These are phyloP conservation scores for Leiothrix lutea DNA, from an alignment of 2,113 vertebrate species.

Conservation along the genomic window DNA sequence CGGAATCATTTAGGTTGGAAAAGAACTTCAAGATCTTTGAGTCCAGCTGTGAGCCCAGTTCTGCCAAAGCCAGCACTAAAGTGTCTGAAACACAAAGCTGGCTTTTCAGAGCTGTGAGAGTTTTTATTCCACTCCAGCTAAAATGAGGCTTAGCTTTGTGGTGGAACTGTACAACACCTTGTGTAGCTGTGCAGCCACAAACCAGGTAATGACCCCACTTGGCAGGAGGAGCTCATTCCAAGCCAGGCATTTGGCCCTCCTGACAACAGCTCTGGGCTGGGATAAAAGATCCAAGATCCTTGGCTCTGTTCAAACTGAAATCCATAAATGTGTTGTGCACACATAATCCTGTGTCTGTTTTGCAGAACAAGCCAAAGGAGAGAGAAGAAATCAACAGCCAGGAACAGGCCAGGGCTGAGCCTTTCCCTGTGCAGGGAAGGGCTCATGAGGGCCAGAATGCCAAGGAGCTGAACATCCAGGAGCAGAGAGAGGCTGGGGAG, in stretches of 20 bases:
- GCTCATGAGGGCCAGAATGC: neutral
- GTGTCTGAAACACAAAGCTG: neutral
- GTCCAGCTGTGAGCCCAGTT: neutral
- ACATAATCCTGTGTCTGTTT: neutral
- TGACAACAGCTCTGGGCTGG: neutral
- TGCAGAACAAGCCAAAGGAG: neutral
- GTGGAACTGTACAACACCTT: neutral
- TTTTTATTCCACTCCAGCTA: neutral
- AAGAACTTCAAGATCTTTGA: neutral
- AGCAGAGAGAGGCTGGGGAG: slow-evolving; percentile 59
- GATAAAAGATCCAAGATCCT: neutral
- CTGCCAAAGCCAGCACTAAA: neutral
- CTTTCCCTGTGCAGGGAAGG: neutral
- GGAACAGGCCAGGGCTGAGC: neutral
- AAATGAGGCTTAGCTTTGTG: neutral
- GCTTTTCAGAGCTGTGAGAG: neutral
- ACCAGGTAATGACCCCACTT: neutral
- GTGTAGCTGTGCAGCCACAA: neutral
- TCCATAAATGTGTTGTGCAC: neutral
- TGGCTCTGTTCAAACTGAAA: neutral
- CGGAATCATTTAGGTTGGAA: neutral
- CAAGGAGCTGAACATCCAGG: slow-evolving; percentile 46
- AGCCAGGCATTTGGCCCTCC: neutral
- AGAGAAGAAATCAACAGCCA: neutral
- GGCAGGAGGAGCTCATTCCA: neutral